phyloP scores from a whole-genome alignment of 2,797 vertebrate species.

The Falco naumanni region DNA sequence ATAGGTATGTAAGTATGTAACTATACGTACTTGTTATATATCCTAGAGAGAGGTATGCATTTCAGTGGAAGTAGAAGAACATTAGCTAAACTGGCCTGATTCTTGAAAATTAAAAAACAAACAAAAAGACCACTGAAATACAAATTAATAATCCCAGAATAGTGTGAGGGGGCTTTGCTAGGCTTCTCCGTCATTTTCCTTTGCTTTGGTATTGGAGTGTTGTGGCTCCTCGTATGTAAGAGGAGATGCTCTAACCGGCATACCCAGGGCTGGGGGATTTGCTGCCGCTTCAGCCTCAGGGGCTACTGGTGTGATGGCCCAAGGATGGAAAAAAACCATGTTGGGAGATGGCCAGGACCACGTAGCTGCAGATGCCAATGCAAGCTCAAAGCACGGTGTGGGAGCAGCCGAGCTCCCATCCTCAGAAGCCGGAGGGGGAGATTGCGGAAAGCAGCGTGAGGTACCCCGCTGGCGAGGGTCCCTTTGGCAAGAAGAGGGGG shows the following conservation, averaged over 20 bases:
- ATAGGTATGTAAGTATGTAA: neutral
- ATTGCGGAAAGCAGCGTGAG: fast-evolving
- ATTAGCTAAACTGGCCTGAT: neutral
- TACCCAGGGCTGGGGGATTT: neutral
- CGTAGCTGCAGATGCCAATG: neutral
- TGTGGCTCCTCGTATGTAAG: neutral
- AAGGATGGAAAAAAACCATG: neutral
- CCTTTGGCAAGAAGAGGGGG: neutral
- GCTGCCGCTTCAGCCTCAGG: neutral
- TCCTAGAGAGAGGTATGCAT: fast-evolving
- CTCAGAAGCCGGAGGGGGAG: neutral
- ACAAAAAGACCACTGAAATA: neutral
- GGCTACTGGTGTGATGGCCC: neutral
- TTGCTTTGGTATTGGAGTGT: neutral
- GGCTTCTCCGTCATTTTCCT: neutral
- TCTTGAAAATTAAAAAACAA: neutral
- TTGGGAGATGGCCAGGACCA: neutral
- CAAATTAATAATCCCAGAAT: neutral
- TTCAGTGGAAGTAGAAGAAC: neutral
- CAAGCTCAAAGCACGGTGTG: neutral
- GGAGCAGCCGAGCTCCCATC: neutral
- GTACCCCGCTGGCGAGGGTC: neutral
- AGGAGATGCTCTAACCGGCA: neutral
- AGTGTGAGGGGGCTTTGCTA: neutral
- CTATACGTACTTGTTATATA: neutral